Base-by-base conservation (phyloP, 2,888 invertebrate genomes). In the Coleophora flavipennella region DNA sequence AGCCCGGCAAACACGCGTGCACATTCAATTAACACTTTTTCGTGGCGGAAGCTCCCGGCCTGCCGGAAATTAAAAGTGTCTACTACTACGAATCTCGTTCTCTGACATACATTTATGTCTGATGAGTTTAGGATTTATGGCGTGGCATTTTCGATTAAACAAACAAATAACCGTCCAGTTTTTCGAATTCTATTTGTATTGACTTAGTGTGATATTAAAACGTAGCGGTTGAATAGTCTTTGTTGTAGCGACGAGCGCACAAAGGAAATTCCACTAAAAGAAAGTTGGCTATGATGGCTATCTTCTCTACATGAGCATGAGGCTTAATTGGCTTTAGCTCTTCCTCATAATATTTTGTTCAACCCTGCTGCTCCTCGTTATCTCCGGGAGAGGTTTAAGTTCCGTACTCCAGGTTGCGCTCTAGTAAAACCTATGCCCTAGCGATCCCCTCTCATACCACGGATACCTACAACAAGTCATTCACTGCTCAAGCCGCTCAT, bases 21-120 rank as follows among this genome's bases (percentile, higher is more conserved):
- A 62, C 58, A 73, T 74, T 76, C 74, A 79, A 78, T 80, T 73
- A 78, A 74, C 70, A 76, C 63, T 76, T 78, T 79, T 78, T 76
- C 72, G 65, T 58, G 58, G 62, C 70, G 76, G 72, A 76, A 64
- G 66, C 58, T 59, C 53, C 60, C 64, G 60, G 66, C 59, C 61
- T 58, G 58, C 70, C 79, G 79, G 81, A 80, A 83, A 83, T 81
- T 79, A 79, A 80, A 79, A 78, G 74, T 72, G 72, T 70, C 70
- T 67, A 57, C 38, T 44, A 38, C 41, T 40, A 34, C 36, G 39
- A 38, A 36, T 44, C 36, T 39, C 39, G 36, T 26, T 29, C 3
- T 33, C 43, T 39, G 39, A 33, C 43, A 38, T 29, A 40, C 43
- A 40, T 43, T 36, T 40, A 33, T 40, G 38, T 40, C 38, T 40